Evolutionary conservation across 2,888 invertebrate species (phyloP), one percentile per base, ranked within the genome.

Genomic region (Cerastis rubricosa): DNA sequence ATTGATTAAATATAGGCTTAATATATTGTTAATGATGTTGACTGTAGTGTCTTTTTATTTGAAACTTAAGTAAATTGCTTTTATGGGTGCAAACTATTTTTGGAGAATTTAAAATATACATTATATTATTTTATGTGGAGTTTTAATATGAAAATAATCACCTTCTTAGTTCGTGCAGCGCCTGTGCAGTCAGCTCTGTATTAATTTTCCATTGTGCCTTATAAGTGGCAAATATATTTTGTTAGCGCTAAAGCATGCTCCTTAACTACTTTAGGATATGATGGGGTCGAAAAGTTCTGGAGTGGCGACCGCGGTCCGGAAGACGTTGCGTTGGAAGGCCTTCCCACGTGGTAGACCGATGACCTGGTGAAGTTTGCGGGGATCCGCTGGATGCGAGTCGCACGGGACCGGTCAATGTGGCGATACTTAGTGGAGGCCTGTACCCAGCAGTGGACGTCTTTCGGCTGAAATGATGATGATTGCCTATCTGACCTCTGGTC

Each of bases 1-100:
- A 14, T 57, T 40, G 19, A 45, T 57, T 43, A 43, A 71, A 63
- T 65, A n/a, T 71, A 71, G 40, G 35, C 22, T 61, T 66, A 59
- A 25, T 59, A 14, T 64, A 68, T 68, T 67, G 47, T 63, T 61
- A n/a, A 5, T 61, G 47, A 74, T 66, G 69, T 76, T 74, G 65
- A 65, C 67, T 79, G 54, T 72, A 65, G 45, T 79, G 40, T 66
- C 22, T 81, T 69, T 77, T 69, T 74, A 76, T 74, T 71, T 54
- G 49, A 67, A 70, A 66, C 12, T 2, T 82, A 74, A 74, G 68
- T 61, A 71, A 49, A 87, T 35, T 67, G 67, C 68, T 88, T 80
- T 69, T 73, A 74, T 68, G 81, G 81, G 84, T 66, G 66, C 51
- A 61, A 75, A 68, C 40, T 76, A 78, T 86, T 86, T 88, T 87